Evolutionary conservation across 2,888 invertebrate genomes (phyloP).

Genomic region (Cephus pygmeus): DNA sequence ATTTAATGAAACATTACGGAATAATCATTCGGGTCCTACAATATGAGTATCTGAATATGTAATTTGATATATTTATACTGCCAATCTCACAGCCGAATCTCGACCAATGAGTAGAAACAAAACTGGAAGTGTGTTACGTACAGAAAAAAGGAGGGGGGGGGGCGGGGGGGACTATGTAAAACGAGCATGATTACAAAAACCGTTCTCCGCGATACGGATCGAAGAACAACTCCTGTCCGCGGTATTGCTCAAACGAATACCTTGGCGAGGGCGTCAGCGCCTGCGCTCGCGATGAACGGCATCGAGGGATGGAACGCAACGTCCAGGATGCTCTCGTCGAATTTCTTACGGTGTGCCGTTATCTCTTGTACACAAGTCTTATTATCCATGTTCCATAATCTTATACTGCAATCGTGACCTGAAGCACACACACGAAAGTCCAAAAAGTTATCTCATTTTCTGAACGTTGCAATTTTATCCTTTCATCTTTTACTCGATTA

Average conservation of each 20-base stretch:
- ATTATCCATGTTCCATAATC: slow-evolving; percentile 99
- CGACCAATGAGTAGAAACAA: slow-evolving; percentile 41
- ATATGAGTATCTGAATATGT: slow-evolving; percentile 54
- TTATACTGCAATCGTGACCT: slow-evolving; percentile 97
- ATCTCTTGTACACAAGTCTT: slow-evolving; percentile 99
- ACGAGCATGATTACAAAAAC: slow-evolving; percentile 64
- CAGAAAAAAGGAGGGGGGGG: slow-evolving; percentile 29
- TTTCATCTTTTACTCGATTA: background rate
- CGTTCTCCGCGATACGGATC: slow-evolving; percentile 45
- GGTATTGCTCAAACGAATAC: slow-evolving; percentile 83
- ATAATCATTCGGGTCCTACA: slow-evolving; percentile 29
- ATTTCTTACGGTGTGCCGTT: slow-evolving; percentile 99
- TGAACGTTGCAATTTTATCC: background rate
- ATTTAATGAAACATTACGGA: slow-evolving; percentile 39
- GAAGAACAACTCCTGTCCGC: slow-evolving; percentile 38
- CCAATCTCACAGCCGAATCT: slow-evolving; percentile 22
- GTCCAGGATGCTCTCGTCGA: slow-evolving; percentile 98
- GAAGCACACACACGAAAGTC: slow-evolving; percentile 30
- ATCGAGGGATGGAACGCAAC: slow-evolving; percentile 99
- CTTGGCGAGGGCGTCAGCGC: slow-evolving; percentile 98
- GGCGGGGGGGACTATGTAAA: slow-evolving; percentile 53
- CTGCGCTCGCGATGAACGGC: slow-evolving; percentile 98
- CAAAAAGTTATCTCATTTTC: background rate
- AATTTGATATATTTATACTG: slow-evolving; percentile 23
- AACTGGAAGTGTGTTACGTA: slow-evolving; percentile 61